These are phyloP conservation scores for Hydropsyche betteni DNA, from an alignment of 2,888 invertebrate species.

Conservation along the genomic window DNA sequence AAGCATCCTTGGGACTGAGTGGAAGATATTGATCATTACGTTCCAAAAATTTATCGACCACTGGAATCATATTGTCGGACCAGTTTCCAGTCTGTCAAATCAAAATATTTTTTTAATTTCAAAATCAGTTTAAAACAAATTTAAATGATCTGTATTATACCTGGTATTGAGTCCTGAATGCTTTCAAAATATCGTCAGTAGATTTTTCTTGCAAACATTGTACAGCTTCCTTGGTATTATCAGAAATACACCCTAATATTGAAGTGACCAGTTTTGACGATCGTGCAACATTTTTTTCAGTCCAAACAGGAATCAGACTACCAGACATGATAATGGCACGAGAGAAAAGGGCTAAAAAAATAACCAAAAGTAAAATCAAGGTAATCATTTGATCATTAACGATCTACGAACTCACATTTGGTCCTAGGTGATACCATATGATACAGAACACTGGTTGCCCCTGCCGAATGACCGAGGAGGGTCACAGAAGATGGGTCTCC, in stretches of 20 bases:
- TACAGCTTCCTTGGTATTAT: slow-evolving; percentile 65
- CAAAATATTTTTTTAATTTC: slow-evolving; percentile 21
- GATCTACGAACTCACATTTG: slow-evolving; percentile 60
- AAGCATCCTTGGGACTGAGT: slow-evolving; percentile 63
- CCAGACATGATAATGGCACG: slow-evolving; percentile 76
- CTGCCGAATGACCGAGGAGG: slow-evolving; percentile 83
- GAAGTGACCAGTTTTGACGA: slow-evolving; percentile 68
- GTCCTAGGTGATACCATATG: slow-evolving; percentile 75
- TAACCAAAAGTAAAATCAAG: not conserved
- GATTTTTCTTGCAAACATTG: slow-evolving; percentile 71
- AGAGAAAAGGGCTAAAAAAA: slow-evolving; percentile 68
- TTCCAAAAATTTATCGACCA: slow-evolving; percentile 70
- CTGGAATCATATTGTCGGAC: slow-evolving; percentile 69
- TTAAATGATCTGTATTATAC: slow-evolving; percentile 53
- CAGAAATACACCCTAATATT: slow-evolving; percentile 64
- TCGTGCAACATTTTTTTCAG: slow-evolving; percentile 58
- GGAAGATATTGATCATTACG: slow-evolving; percentile 71
- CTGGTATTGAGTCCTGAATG: slow-evolving; percentile 66
- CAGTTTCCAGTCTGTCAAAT: slow-evolving; percentile 66
- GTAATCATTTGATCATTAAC: slow-evolving; percentile 11
- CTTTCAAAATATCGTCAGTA: slow-evolving; percentile 68
- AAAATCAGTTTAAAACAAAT: not conserved
- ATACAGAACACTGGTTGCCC: slow-evolving; percentile 74
- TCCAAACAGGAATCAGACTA: slow-evolving; percentile 59
- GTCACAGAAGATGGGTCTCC: slow-evolving; percentile 84